Conservation (phyloP, 2,113 vertebrate genomes). For the Odocoileus virginianus region DNA sequence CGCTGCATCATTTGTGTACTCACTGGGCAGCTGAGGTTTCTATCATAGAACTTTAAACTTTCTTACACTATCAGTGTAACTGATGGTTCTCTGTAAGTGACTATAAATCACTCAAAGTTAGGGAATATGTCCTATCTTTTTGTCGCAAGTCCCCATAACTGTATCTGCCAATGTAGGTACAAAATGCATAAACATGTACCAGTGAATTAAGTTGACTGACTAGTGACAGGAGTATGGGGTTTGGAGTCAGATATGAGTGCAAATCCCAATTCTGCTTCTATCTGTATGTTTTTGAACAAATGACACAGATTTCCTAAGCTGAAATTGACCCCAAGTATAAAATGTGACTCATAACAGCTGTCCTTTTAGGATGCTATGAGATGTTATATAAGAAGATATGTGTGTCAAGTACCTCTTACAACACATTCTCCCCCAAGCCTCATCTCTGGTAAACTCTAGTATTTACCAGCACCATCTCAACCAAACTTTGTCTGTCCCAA, state of each 20-base stretch:
- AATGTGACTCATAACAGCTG: background rate
- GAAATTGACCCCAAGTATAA: conserved; percentile 1
- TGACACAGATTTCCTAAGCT: background rate
- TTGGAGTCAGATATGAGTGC: background rate
- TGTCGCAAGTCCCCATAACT: background rate
- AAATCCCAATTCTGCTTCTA: background rate
- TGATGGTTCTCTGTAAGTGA: background rate
- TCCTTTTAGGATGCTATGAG: background rate
- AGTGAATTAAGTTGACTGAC: background rate
- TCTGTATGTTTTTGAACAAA: background rate
- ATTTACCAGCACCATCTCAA: background rate
- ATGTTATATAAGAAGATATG: background rate
- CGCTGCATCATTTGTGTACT: background rate
- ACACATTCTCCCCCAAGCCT: background rate
- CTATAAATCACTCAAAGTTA: background rate
- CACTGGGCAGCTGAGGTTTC: background rate
- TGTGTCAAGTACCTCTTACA: background rate
- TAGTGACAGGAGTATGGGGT: background rate
- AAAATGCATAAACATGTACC: background rate
- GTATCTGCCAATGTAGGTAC: background rate
- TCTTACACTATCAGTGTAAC: background rate
- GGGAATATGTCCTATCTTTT: background rate
- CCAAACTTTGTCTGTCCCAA: background rate
- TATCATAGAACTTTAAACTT: background rate
- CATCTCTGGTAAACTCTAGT: background rate